Base-by-base conservation (phyloP, 1,140 invertebrate species). In the Penaeus vannamei region DNA sequence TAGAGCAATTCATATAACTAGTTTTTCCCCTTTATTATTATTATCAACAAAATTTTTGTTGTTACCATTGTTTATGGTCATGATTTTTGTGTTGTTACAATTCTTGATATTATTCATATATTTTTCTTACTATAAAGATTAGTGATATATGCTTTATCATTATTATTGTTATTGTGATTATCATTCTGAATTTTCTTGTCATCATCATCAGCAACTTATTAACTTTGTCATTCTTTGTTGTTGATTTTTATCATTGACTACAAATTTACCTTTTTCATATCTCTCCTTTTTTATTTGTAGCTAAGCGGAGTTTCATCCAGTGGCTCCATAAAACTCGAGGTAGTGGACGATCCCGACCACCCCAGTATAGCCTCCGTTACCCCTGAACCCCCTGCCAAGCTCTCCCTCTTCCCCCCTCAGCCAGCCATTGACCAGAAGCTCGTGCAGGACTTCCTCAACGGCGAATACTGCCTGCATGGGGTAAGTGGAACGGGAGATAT, bases 401-500 rank as follows among this genome's bases (percentile, higher is more conserved):
- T 76, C 10, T 80, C 85, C 10, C 91, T 89, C n/a, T 89, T 89
- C n/a, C 87, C 89, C 2, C 89, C 88, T 92, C 93, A 12, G 92
- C 93, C 76, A 92, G 93, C 14, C 92, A 77, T 93, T 1, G 96
- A 96, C 93, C 94, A 94, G 32, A 95, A 94, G 85, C 94, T 96
- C 2, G 95, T 96, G 1, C 93, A 95, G 87, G 96, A 95, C 42
- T 97, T 98, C 92, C 93, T 98, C 0, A 95, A 95, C 85, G 97
- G 97, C 42, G 96, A 96, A 90, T 95, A 97, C 92, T 98, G 97
- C 92, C 93, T 97, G 10, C 94, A 95, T 93, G 97, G 97, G 91
- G 96, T 96, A 94, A 94, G 94, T 93, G 53, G 53, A 17, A 53
- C 1, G 53, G 53, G 12, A 53, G 12, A 14, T 12, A 53, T 12